These are phyloP conservation scores for Pentamera pediparva DNA, from an alignment of 53 echinoderm and acorn worm species.

Conservation along the genomic window DNA sequence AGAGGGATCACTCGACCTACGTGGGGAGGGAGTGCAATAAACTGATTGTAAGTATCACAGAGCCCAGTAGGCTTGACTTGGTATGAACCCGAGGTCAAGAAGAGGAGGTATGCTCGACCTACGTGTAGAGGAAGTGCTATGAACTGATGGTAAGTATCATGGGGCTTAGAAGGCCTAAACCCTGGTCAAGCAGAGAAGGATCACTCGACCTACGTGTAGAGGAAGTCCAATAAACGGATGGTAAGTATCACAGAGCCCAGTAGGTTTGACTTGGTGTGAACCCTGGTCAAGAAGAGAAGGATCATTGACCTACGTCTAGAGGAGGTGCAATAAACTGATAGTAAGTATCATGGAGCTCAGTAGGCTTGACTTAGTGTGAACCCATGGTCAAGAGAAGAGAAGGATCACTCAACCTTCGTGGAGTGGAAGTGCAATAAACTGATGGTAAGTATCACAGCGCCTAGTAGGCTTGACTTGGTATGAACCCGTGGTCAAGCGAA, in stretches of 20 bases:
- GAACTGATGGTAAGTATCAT: slow-evolving; percentile 57
- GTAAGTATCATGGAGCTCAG: slow-evolving; percentile 33
- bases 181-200: slow-evolving; percentile 87
- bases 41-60: slow-evolving; percentile 74
- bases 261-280: no score
- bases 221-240: slow-evolving; percentile 61
- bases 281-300: slow-evolving; percentile 74
- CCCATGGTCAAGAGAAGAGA: slow-evolving; percentile 87
- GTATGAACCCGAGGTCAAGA: slow-evolving; percentile 72
- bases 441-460: no score
- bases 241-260: no score
- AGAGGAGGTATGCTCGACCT: slow-evolving; percentile 61
- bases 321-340: slow-evolving; percentile 62
- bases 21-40: slow-evolving; percentile 62
- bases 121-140: slow-evolving; percentile 56
- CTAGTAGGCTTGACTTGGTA: no score
- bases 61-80: no score
- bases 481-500: no score
- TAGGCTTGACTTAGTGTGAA: no score
- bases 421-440: slow-evolving; percentile 67
- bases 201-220: slow-evolving; percentile 52
- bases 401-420: slow-evolving; percentile 54
- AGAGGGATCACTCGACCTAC: slow-evolving; percentile 61
- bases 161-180: no score
- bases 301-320: slow-evolving; percentile 49